A percentile compares a stretch with the other conserved stretches of the same genome.
These are phyloP conservation scores for Nomada flava DNA, from an alignment of 2,888 invertebrate genomes.

Conservation along the genomic window DNA sequence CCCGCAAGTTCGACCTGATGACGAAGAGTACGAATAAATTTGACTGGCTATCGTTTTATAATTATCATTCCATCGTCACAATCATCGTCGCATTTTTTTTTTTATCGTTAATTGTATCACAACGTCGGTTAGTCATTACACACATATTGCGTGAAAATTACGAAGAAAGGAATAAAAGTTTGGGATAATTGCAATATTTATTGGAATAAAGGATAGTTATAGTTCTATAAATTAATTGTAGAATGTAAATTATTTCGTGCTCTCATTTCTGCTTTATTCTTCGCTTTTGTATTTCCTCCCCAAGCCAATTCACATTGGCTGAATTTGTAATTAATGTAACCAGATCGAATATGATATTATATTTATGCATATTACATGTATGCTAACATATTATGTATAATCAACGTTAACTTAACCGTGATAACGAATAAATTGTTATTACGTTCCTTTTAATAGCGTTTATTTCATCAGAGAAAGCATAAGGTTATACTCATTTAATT, in stretches of 20 bases:
- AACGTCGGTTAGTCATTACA: constrained; percentile 20
- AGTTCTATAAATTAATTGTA: constrained; percentile 47
- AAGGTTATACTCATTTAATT: neutral
- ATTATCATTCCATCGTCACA: constrained; percentile 49
- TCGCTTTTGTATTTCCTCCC: neutral
- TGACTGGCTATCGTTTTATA: constrained; percentile 9
- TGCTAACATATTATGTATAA: constrained; percentile 45
- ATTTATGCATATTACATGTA: constrained; percentile 33
- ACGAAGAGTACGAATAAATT: constrained; percentile 82
- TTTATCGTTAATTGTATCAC: constrained; percentile 40
- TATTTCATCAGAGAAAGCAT: constrained; percentile 1
- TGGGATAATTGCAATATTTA: constrained; percentile 41
- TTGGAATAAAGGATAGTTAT: constrained; percentile 45
- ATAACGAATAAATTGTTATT: constrained; percentile 74
- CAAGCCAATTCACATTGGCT: neutral
- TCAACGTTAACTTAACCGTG: constrained; percentile 50
- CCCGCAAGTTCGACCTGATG: constrained; percentile 81
- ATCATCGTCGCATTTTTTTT: constrained; percentile 38
- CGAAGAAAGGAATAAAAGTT: neutral
- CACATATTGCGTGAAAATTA: constrained; percentile 25
- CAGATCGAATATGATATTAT: neutral
- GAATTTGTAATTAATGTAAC: constrained; percentile 10
- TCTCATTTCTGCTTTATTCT: neutral
- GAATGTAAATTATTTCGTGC: constrained; percentile 40
- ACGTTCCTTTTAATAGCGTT: constrained; percentile 61